Evolutionary conservation across 1,140 invertebrate species (phyloP), one percentile per base, ranked within the genome.

Genomic region (Hyphantria cunea): DNA sequence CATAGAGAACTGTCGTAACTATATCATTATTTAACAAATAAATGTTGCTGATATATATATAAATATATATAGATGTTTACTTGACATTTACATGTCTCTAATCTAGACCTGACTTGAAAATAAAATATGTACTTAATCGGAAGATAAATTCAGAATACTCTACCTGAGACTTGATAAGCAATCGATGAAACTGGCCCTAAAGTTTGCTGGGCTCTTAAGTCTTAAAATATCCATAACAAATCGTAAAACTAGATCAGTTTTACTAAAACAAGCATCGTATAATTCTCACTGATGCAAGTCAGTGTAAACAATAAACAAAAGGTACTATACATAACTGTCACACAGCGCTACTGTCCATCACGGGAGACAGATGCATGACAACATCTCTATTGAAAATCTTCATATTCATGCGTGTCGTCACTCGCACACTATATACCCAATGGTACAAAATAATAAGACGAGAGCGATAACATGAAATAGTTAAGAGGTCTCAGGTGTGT

Each of bases 341-440:
- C 2, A 15, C 9, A 14, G 42, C 37, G 64, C 76, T 72, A 78
- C 74, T 66, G 77, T 82, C 70, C 76, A 68, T 86, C 80, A 86
- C 74, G 67, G 32, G 14, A 13, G 55, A 70, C 56, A 67, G 70
- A 80, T 72, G 76, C 82, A 84, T 85, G 82, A 88, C 81, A 84
- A 84, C 82, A 78, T 80, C 80, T 86, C 82, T 86, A 88, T 88
- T 82, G 77, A 84, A 68, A 34, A 37, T 70, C 76, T 87, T 86
- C 83, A 84, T 87, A 87, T 87, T 83, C 83, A 87, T 87, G 80
- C 52, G 56, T 31, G 42, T 58, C 45, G 45, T 56, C 65, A 59
- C 31, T 14, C 66, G 52, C 70, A 77, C 76, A 39, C 5, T n/a
- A n/a, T n/a, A n/a, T n/a, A n/a, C 74, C 73, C 76, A 76, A 77